Conservation (phyloP, 2,797 vertebrate genomes). For the Podarcis siculus region DNA sequence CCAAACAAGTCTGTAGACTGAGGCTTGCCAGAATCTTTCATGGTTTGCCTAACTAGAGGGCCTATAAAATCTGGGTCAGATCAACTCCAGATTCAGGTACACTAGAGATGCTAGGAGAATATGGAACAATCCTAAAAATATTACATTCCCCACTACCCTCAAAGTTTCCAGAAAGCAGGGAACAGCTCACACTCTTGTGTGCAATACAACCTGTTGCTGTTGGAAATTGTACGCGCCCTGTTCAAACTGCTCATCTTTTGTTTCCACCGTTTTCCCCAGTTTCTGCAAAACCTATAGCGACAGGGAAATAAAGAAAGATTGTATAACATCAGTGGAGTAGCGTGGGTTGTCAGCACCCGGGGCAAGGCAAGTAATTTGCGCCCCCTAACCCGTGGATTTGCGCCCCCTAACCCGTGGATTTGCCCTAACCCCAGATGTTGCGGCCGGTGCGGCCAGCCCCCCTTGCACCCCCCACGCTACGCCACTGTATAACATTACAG, state of each 20-base stretch:
- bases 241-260: constrained; percentile 91
- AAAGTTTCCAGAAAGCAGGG: background rate
- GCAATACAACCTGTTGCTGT: constrained; percentile 87
- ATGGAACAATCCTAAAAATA: background rate
- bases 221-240: constrained; percentile 79
- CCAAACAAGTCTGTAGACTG: background rate
- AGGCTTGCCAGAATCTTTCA: background rate
- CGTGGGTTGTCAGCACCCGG: too few relatives aligned
- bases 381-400: too few relatives aligned
- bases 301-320: background rate
- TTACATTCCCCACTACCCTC: background rate
- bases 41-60: background rate
- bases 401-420: too few relatives aligned
- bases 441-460: too few relatives aligned
- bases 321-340: too few relatives aligned
- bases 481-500: background rate
- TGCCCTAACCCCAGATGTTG: too few relatives aligned
- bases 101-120: background rate
- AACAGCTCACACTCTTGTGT: background rate
- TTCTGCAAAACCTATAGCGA: constrained; percentile 88
- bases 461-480: too few relatives aligned
- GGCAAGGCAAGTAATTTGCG: too few relatives aligned
- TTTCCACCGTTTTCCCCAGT: constrained; percentile 90
- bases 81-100: background rate
- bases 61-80: background rate